Base-by-base conservation (phyloP, 2,113 vertebrate genomes). In the Epinephelus lanceolatus region DNA sequence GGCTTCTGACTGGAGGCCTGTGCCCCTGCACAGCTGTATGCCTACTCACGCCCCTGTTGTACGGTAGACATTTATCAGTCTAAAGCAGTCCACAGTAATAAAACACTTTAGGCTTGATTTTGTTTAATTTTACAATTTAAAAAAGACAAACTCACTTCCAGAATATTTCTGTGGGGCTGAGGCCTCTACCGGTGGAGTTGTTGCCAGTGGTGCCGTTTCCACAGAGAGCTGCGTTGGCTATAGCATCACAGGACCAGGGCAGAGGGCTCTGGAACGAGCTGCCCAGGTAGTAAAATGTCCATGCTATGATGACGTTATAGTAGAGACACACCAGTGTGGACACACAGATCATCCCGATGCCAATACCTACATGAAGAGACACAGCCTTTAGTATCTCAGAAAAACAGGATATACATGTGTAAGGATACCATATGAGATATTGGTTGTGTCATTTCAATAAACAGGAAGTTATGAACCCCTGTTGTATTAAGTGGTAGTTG, bases 221-320 rank as follows among this genome's bases (percentile, higher is more conserved):
- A 61, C 96, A 96, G 33, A 96, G 78, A 0, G 25, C 14, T 66
- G 61, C 72, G 33, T 96, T 96, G 61, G 88, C 80, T 1, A 84
- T 0, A 27, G 95, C 94, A 0, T 96, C 93, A 88, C 96, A 96
- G 47, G 96, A 96, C 96, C 96, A 96, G 27, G 96, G 96, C 84
- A 96, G 88, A 0, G 96, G 96, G 83, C 92, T 96, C 89, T 95
- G 95, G 76, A 96, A 96, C 7, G 96, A 96, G 86, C 93, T 96
- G 61, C 93, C 94, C 91, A 96, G 93, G 90, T 96, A 96, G 87
- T 94, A 96, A 90, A 96, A 96, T 0, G 96, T 96, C 96, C 96
- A 96, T 0, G 96, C 96, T 37, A 96, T 96, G 33, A 96, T 96
- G 59, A 96, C 92, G 7, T 96, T 96, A 80, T 96, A 96, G 89